Conservation (phyloP, 2,797 vertebrate species). For the Rhinophrynus dorsalis region DNA sequence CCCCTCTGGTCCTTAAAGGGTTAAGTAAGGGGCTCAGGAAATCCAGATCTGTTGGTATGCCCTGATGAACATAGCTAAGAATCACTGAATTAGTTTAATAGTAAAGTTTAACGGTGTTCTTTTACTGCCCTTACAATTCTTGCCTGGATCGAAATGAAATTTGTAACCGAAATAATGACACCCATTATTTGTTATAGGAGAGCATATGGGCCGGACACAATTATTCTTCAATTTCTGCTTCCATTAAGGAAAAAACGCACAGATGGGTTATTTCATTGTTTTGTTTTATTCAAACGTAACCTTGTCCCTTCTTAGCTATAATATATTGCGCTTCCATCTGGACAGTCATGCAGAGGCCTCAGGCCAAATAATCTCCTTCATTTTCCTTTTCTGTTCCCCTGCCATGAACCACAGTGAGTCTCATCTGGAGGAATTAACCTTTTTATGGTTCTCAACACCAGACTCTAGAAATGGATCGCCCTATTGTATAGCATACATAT, state of each 20-base stretch:
- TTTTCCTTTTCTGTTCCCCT: neutral
- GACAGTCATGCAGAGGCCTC: slow-evolving; percentile 31
- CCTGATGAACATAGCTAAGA: too few species aligned
- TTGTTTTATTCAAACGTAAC: slow-evolving; percentile 36
- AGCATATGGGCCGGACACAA: slow-evolving; percentile 39
- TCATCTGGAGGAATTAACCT: slow-evolving; percentile 33
- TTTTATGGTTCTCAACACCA: slow-evolving; percentile 4
- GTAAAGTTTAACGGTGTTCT: neutral
- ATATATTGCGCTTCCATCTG: slow-evolving; percentile 42
- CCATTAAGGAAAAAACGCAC: slow-evolving; percentile 31
- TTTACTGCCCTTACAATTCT: neutral
- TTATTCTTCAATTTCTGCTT: slow-evolving; percentile 28
- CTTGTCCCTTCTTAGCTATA: slow-evolving; percentile 28
- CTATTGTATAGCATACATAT: neutral
- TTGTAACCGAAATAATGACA: slow-evolving; percentile 38
- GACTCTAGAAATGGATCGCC: neutral
- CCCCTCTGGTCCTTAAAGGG: too few species aligned
- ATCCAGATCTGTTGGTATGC: too few species aligned
- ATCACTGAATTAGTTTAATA: too few species aligned
- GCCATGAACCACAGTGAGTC: neutral
- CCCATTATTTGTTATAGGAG: slow-evolving; percentile 34
- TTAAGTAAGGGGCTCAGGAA: too few species aligned
- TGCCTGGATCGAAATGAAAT: slow-evolving; percentile 22
- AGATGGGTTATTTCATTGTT: slow-evolving; percentile 47
- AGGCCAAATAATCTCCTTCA: slow-evolving; percentile 26